Conservation (phyloP, 2,888 invertebrate species). For the Norana najaformis region DNA sequence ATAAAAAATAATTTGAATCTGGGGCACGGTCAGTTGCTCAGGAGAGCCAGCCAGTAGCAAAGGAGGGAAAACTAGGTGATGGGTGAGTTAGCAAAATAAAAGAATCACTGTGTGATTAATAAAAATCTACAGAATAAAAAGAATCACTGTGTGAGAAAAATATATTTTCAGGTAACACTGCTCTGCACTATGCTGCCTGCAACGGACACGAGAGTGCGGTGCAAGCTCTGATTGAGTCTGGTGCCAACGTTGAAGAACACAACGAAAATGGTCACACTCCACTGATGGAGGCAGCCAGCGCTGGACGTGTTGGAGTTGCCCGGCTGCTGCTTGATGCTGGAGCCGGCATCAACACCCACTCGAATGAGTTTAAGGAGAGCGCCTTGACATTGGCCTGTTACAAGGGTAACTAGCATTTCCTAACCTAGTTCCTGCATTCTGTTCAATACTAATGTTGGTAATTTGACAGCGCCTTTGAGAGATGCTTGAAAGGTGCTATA, state of each 20-base stretch:
- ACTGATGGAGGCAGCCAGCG: constrained; percentile 65
- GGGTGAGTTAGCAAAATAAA: too few relatives aligned
- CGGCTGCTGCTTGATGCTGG: constrained; percentile 84
- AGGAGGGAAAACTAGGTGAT: too few relatives aligned
- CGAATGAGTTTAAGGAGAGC: constrained; percentile 98
- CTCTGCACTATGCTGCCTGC: constrained; percentile 83
- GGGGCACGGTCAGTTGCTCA: too few relatives aligned
- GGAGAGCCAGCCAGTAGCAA: too few relatives aligned
- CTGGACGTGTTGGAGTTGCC: constrained; percentile 63
- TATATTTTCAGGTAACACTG: constrained; percentile 69
- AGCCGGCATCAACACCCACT: constrained; percentile 97
- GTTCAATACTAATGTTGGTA: too few relatives aligned
- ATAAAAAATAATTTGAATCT: too few relatives aligned
- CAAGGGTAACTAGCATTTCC: constrained; percentile 69
- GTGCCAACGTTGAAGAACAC: constrained; percentile 94
- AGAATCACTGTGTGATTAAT: too few relatives aligned
- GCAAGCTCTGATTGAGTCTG: constrained; percentile 81
- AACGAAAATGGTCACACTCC: constrained; percentile 99
- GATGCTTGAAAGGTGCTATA: too few relatives aligned
- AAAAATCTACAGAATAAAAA: too few relatives aligned
- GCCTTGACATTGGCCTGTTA: constrained; percentile 93
- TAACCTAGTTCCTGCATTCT: background rate
- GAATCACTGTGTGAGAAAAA: background rate
- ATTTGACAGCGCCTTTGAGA: too few relatives aligned
- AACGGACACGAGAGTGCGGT: constrained; percentile 78